Base-by-base conservation (phyloP, 2,113 vertebrate species). In the Caracal caracal region DNA sequence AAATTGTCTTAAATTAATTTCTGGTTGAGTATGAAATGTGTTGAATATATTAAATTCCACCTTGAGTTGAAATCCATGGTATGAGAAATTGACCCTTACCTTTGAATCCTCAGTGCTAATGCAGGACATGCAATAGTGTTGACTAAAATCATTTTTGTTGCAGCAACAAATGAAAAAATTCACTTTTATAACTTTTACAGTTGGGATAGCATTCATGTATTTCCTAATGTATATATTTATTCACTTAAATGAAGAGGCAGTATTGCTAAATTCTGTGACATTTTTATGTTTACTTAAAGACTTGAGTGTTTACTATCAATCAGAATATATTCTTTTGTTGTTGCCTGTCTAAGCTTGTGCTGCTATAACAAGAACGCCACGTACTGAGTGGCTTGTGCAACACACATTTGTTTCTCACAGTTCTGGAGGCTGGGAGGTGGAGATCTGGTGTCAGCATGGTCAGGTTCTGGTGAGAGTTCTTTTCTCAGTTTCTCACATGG, bases 1-100 rank as follows among this genome's bases (percentile, higher is more conserved):
- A 53, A 53, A 30, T 88, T 80, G 80, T 37, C 15, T 75, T 92
- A 82, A 71, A 78, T 84, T 73, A 82, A 75, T 73, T 92, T 90
- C 24, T 59, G 20, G 71, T 80, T 78, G 75, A 51, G 3, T 84
- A 88, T 63, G 81, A 24, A 49, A 15, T 33, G 10, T 93, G 4
- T 56, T 49, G 20, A 84, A 33, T 93, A 70, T 83, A 71, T n/a
- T 81, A 49, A 88, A 56, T 85, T 88, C 11, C n/a, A 68, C 75
- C 63, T 84, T 83, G 56, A 61, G 51, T 85, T 81, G 13, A 88
- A 59, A 56, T 68, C 11, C 10, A 6, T 81, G 28, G 16, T 40
- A 35, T 47, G 10, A 86, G 28, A 92, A 51, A 53, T 63, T 35
- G 80, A 71, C 5, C 10, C 12, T 92, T 66, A 84, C 17, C 15